Evolutionary conservation across 1,140 invertebrate species (phyloP).

Genomic region (Heliconius melpomene): DNA sequence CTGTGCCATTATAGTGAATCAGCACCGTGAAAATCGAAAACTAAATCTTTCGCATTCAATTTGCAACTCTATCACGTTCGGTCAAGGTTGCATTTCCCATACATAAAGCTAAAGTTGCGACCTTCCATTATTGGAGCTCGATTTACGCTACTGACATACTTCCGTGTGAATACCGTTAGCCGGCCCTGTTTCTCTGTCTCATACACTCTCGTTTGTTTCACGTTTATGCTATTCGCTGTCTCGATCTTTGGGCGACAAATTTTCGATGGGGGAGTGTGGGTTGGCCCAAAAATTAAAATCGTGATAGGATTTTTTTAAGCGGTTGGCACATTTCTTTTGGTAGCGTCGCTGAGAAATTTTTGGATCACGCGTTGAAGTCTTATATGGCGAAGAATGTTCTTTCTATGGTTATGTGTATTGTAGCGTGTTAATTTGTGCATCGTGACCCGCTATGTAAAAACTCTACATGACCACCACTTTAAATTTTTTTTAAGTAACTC

Average conservation of each 20-base stretch:
- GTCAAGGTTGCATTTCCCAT: slow-evolving; percentile 68
- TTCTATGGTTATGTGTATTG: not conserved
- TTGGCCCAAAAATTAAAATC: slow-evolving; percentile 74
- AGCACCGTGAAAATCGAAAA: slow-evolving; percentile 79
- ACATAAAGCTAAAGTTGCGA: slow-evolving; percentile 49
- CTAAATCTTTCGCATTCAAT: slow-evolving; percentile 46
- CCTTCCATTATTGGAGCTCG: slow-evolving; percentile 45
- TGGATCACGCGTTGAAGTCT: slow-evolving; percentile 15
- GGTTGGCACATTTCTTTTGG: slow-evolving; percentile 10
- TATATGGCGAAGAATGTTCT: slow-evolving; percentile 10
- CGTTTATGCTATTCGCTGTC: slow-evolving; percentile 45
- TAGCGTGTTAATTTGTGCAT: not conserved
- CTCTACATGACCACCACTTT: too few relatives aligned
- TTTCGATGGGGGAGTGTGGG: slow-evolving; percentile 76
- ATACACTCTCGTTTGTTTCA: slow-evolving; percentile 69
- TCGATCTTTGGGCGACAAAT: slow-evolving; percentile 70
- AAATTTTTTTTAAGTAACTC: too few relatives aligned
- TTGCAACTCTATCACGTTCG: slow-evolving; percentile 52
- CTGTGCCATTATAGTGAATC: slow-evolving; percentile 72
- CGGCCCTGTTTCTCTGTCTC: slow-evolving; percentile 73
- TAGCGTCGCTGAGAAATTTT: slow-evolving; percentile 1
- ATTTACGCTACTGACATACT: slow-evolving; percentile 79
- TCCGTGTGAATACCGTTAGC: slow-evolving; percentile 75
- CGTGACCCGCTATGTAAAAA: not conserved
- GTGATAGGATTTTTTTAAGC: slow-evolving; percentile 72